phyloP scores from a whole-genome alignment of 2,797 vertebrate genomes.

The Fratercula arctica region DNA sequence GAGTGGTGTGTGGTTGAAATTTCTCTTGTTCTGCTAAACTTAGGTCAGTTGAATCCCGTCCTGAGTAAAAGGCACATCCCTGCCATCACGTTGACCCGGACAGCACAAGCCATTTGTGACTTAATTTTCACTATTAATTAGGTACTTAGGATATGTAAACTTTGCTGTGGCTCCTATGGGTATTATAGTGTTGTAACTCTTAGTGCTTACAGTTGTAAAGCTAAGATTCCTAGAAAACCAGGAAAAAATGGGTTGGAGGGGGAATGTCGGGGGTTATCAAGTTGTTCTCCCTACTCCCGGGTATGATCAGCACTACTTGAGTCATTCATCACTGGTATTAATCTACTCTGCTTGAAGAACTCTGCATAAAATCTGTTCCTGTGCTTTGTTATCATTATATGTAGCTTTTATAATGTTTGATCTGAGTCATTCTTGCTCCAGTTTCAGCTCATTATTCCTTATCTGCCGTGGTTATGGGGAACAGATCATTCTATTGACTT shows the following conservation, averaged over 20 bases:
- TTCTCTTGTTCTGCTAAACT: background rate
- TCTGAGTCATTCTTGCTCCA: background rate
- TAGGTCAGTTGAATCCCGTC: background rate
- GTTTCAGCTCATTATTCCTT: slow-evolving; percentile 13
- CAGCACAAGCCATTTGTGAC: background rate
- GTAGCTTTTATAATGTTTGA: slow-evolving; percentile 24
- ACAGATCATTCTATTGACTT: slow-evolving; percentile 26
- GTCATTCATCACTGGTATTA: background rate
- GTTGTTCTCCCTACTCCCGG: background rate
- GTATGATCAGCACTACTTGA: background rate
- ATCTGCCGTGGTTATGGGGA: background rate
- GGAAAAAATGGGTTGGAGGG: background rate
- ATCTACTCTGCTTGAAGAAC: background rate
- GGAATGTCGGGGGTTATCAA: background rate
- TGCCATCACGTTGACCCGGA: background rate
- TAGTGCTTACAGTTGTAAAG: background rate
- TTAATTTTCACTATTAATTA: background rate
- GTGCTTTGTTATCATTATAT: background rate
- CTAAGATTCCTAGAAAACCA: background rate
- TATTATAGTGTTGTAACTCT: background rate
- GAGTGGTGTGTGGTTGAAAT: background rate
- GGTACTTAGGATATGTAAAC: too few relatives aligned
- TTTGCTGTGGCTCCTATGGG: background rate
- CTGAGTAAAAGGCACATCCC: background rate
- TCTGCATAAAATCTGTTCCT: background rate